Evolutionary conservation across 2,888 invertebrate genomes (phyloP).

Genomic region (Ariolimax columbianus): DNA sequence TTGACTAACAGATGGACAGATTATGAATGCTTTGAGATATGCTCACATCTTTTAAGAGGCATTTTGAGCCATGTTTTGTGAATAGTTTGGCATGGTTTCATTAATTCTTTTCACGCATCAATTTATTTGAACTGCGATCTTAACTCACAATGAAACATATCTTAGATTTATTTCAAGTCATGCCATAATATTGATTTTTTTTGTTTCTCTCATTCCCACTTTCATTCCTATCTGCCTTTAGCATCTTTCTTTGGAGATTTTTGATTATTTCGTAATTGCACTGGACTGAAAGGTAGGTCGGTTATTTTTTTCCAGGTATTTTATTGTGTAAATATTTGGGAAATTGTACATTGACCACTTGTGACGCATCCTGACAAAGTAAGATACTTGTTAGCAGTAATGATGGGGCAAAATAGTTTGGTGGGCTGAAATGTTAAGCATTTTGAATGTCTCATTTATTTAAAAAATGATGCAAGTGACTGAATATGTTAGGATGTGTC

Average conservation of each 20-base stretch:
- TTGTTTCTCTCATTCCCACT: constrained; percentile 40
- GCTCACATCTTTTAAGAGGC: background rate
- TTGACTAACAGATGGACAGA: background rate
- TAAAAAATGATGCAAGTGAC: background rate
- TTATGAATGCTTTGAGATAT: background rate
- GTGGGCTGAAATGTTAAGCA: too few species aligned
- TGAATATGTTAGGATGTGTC: constrained; percentile 15
- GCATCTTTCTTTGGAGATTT: constrained; percentile 42
- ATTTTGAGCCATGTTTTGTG: background rate
- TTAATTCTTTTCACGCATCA: background rate
- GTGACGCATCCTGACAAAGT: constrained; percentile 11
- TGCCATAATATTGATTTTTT: constrained; percentile 1
- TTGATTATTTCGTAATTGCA: constrained; percentile 28
- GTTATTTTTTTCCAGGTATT: constrained; percentile 21
- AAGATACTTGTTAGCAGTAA: constrained; percentile 10
- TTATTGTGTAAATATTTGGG: constrained; percentile 7
- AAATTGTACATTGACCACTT: constrained; percentile 19
- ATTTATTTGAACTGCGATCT: background rate
- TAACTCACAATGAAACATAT: constrained; percentile 5
- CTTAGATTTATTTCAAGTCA: background rate
- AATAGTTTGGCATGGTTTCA: background rate
- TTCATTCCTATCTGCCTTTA: constrained; percentile 41
- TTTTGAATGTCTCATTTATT: background rate
- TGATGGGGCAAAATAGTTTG: background rate
- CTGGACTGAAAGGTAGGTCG: constrained; percentile 46